Evolutionary conservation across 2,113 vertebrate species (phyloP).

Genomic region (Amblyornis subalaris): DNA sequence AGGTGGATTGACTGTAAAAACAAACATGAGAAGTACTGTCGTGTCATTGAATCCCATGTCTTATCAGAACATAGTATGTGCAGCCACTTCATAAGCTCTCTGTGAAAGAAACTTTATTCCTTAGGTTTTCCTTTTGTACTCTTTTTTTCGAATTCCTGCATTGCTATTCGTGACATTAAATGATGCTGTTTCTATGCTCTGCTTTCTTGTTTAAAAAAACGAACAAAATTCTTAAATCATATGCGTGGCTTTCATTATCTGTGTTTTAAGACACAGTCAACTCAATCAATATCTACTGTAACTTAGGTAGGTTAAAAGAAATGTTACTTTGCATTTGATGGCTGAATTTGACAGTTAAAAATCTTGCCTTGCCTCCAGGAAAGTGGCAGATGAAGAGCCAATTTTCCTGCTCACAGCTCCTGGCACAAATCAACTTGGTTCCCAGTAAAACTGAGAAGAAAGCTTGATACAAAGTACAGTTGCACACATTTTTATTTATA

Average conservation of each 20-base stretch:
- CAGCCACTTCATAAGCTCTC: not conserved
- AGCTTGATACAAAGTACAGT: slow-evolving; percentile 9
- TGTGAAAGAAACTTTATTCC: not conserved
- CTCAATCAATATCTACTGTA: not conserved
- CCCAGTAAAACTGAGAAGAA: not conserved
- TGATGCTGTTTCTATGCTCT: not conserved
- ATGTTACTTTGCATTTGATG: not conserved
- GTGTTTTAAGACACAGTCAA: not conserved
- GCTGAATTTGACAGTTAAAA: not conserved
- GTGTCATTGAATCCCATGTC: not conserved
- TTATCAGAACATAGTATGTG: slow-evolving; percentile 12
- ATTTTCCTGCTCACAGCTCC: not conserved
- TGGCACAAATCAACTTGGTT: not conserved
- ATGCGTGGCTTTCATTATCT: not conserved
- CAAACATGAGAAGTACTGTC: not conserved
- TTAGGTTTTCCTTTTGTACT: not conserved
- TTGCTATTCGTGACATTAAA: not conserved
- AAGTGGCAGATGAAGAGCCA: slow-evolving; percentile 2
- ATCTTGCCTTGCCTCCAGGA: not conserved
- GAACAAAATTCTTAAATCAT: not conserved
- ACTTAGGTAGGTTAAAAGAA: not conserved
- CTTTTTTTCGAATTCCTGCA: not conserved
- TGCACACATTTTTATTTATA: slow-evolving; percentile 4
- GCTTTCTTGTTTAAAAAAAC: not conserved
- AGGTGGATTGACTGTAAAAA: not conserved